Evolutionary conservation across 2,888 invertebrate species (phyloP), one percentile per base, ranked within the genome.

Genomic region (Notocelia uddmanniana): DNA sequence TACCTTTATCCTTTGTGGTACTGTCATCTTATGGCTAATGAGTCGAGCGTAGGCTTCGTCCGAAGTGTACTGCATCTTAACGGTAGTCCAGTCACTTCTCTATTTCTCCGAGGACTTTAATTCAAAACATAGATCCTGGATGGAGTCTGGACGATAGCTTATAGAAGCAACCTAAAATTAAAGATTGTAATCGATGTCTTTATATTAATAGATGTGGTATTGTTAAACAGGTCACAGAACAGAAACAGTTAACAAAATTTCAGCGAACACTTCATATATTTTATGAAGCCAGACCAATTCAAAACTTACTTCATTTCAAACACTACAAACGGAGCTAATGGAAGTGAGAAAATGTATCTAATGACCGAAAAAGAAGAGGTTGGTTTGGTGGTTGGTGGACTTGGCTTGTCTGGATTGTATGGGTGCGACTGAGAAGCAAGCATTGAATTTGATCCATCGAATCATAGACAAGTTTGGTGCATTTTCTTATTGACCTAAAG

Each of bases 1-100:
- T 71, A 93, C 93, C 92, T 93, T 93, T 75, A 93, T 93, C 77
- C 93, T 88, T 83, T 93, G 93, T 69, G 93, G 93, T 73, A 93
- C 93, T 75, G 93, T 93, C 93, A 93, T 93, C 75, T 93, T 92
- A 79, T 93, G 93, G 84, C 92, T 93, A 81, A 93, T 92, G 71
- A 92, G 91, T 76, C 93, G 87, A 76, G 92, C 85, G 77, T 92
- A 93, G 55, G 93, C 90, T 84, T 93, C 93, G 73, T 93, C 93
- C 21, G 92, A 87, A 74, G 90, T 85, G 79, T 85, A 93, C 85
- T 90, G 89, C 91, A 91, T 91, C 54, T 72, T 68, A 67, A 68
- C 70, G 71, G 26, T 67, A 62, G 55, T 19, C 59, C 50, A 52
- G 15, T 68, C 55, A 68, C 60, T 72, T 23, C 19, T 55, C n/a